phyloP scores from a whole-genome alignment of 2,888 invertebrate genomes.

The Exephanes ischioxanthus region DNA sequence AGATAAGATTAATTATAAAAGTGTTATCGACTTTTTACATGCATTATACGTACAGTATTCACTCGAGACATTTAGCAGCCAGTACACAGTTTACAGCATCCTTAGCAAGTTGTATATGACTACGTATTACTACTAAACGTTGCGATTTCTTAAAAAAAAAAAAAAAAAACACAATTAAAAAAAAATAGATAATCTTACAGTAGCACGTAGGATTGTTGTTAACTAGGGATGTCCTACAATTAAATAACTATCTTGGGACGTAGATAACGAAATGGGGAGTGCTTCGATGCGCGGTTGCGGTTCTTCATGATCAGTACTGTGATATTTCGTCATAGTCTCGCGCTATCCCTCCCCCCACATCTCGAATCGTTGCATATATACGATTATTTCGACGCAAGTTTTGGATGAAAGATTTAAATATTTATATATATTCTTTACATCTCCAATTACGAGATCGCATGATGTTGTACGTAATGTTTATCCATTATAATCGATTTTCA shows the following conservation, averaged over 20 bases:
- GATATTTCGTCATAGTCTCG: slow-evolving; percentile 83
- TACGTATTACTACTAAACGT: slow-evolving; percentile 81
- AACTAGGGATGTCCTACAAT: slow-evolving; percentile 77
- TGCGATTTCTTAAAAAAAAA: slow-evolving; percentile 77
- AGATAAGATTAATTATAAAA: slow-evolving; percentile 69
- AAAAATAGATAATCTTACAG: slow-evolving; percentile 78
- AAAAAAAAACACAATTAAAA: slow-evolving; percentile 55
- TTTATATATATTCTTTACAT: slow-evolving; percentile 1
- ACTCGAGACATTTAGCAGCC: slow-evolving; percentile 82
- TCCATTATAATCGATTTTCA: background rate
- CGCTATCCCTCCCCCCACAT: slow-evolving; percentile 58
- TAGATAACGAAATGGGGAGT: slow-evolving; percentile 76
- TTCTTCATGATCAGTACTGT: slow-evolving; percentile 81
- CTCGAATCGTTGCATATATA: slow-evolving; percentile 28
- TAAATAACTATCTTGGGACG: slow-evolving; percentile 76
- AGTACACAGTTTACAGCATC: slow-evolving; percentile 82
- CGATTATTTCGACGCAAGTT: slow-evolving; percentile 17
- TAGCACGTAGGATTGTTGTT: slow-evolving; percentile 83
- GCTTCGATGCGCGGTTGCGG: slow-evolving; percentile 77
- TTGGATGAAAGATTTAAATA: slow-evolving; percentile 12
- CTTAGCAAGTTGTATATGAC: slow-evolving; percentile 83
- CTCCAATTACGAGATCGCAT: background rate
- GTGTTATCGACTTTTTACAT: slow-evolving; percentile 76
- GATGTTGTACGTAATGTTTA: slow-evolving; percentile 1
- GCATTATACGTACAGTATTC: slow-evolving; percentile 83